These are phyloP conservation scores for Ophion ellenae DNA, from an alignment of 2,888 invertebrate genomes.

Conservation along the genomic window DNA sequence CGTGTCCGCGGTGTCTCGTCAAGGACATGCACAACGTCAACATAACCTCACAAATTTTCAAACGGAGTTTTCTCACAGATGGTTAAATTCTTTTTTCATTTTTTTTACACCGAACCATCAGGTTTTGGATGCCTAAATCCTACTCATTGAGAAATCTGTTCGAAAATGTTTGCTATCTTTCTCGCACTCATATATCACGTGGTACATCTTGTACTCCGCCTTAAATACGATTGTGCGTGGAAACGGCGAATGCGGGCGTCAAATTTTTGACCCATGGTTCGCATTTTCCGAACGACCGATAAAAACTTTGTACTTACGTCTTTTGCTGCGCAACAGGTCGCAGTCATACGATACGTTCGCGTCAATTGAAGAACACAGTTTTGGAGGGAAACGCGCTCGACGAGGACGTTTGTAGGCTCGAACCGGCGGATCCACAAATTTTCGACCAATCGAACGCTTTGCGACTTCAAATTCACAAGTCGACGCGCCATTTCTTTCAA, in stretches of 20 bases:
- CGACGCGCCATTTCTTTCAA: slow-evolving; percentile 69
- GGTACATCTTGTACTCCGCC: neutral
- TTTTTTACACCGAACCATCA: too few relatives aligned
- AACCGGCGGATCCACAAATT: slow-evolving; percentile 63
- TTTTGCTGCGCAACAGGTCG: slow-evolving; percentile 67
- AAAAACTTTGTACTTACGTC: slow-evolving; percentile 68
- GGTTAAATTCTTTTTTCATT: too few relatives aligned
- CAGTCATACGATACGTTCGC: slow-evolving; percentile 61
- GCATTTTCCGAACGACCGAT: neutral
- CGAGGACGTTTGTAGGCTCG: slow-evolving; percentile 63
- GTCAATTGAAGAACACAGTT: slow-evolving; percentile 36
- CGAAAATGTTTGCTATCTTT: too few relatives aligned
- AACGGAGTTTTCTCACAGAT: neutral
- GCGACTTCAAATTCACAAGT: slow-evolving; percentile 70
- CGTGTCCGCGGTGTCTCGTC: neutral
- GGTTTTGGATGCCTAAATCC: too few relatives aligned
- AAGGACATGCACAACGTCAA: neutral
- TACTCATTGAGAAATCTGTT: too few relatives aligned
- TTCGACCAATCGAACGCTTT: slow-evolving; percentile 74
- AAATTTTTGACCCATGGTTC: neutral
- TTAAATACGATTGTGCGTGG: neutral
- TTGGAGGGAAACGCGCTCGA: slow-evolving; percentile 63
- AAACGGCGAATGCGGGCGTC: neutral
- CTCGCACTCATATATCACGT: too few relatives aligned
- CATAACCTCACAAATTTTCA: too few relatives aligned